Evolutionary conservation across 1,140 invertebrate species (phyloP), one percentile per base, ranked within the genome.

Genomic region (Ostrea edulis): DNA sequence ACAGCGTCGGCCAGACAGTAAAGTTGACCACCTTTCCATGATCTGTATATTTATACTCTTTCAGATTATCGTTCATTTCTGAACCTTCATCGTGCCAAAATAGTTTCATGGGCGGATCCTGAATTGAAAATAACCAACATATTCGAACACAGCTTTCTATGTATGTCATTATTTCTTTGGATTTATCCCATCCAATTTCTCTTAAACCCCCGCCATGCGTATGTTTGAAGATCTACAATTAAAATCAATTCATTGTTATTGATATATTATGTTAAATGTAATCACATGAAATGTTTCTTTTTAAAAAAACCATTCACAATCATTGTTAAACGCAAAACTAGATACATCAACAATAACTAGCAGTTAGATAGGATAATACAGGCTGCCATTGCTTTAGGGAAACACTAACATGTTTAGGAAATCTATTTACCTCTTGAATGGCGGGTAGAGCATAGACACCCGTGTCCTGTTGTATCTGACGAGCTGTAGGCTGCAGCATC

Each of bases 171-270:
- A 83, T 52, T n/a, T 83, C 82, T 35, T 83, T 54, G 2, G 82
- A 83, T 83, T 83, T 83, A 29, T 77, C 68, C 68, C 68, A 77
- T 77, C 68, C 68, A 9, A 25, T 77, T 77, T 77, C 68, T 35
- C 12, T 25, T 29, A 77, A 77, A 14, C 22, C 68, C 14, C 68
- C 68, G 12, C 68, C 68, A 5, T 77, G 68, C 35, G 22, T 77
- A 14, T 77, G 25, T 25, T 25, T 29, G 29, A 77, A 77, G 29
- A 77, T 77, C 68, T 77, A 5, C 3, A 29, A 29, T 20, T 20
- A n/a, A 62, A 62, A n/a, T 62, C 58, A 44, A 44, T 44, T 44
- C 5, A 44, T 44, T 44, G 5, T 5, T 44, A 44, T 44, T 44
- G 5, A 44, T 44, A 44, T 44, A 44, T 5, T n/a, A n/a, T n/a